Conservation (phyloP, 2,113 vertebrate genomes). For the Tachysurus vachellii region DNA sequence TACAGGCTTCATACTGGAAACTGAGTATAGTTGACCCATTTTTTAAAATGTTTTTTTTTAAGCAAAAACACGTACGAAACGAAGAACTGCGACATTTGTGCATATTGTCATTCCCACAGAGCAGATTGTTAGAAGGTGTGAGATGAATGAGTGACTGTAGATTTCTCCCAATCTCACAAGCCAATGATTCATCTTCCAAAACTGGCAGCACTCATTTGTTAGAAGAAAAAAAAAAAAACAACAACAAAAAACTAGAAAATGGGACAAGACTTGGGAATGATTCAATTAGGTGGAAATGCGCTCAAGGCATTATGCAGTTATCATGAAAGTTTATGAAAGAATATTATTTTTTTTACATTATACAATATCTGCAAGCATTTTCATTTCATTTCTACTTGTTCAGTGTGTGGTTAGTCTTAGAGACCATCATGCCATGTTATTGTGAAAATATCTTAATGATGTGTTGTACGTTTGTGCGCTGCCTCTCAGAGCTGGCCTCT, state of each 20-base stretch:
- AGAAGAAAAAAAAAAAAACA: neutral
- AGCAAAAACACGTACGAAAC: neutral
- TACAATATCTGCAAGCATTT: neutral
- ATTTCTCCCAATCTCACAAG: neutral
- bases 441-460: slow-evolving; percentile 19
- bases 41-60: neutral
- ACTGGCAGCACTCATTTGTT: neutral
- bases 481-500: neutral
- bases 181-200: neutral
- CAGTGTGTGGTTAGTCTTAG: neutral
- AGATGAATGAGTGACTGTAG: neutral
- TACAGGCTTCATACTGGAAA: neutral
- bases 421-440: slow-evolving; percentile 11
- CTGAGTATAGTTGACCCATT: neutral
- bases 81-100: no score
- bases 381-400: slow-evolving; percentile 1
- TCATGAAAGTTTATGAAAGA: neutral
- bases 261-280: neutral
- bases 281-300: neutral
- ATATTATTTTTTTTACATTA: neutral
- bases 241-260: neutral
- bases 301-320: neutral
- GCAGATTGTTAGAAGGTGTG: neutral
- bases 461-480: neutral
- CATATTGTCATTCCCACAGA: neutral